Percentiles rank a stretch among this genome's conserved stretches.
Conservation (phyloP, 2,888 invertebrate species). For the Augochlorella aurata region DNA sequence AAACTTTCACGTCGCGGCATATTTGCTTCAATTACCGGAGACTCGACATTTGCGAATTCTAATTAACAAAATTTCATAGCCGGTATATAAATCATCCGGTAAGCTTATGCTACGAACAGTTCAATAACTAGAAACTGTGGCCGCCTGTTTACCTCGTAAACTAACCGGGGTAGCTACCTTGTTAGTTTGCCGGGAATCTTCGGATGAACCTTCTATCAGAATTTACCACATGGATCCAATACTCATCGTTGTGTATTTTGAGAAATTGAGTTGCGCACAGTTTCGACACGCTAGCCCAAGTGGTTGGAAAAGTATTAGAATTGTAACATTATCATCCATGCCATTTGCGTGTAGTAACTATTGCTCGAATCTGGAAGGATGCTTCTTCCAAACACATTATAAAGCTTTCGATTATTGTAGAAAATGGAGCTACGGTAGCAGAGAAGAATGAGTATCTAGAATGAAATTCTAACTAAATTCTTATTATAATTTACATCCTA, state of each 20-base stretch:
- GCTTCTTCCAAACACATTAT: background rate
- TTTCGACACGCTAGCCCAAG: background rate
- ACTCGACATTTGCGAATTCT: conserved; percentile 33
- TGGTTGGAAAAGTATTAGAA: background rate
- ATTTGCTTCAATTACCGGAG: conserved; percentile 27
- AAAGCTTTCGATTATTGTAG: background rate
- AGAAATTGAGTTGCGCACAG: background rate
- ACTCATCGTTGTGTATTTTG: background rate
- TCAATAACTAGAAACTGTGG: conserved; percentile 48
- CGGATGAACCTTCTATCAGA: background rate
- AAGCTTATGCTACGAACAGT: conserved; percentile 19
- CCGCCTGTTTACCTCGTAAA: conserved; percentile 42
- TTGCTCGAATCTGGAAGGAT: background rate
- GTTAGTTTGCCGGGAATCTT: conserved; percentile 18
- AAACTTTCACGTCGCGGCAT: background rate
- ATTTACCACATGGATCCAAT: background rate
- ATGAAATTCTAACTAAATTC: too few species aligned
- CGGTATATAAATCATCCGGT: conserved; percentile 24
- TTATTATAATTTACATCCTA: too few species aligned
- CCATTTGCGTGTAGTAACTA: background rate
- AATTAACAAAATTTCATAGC: conserved; percentile 41
- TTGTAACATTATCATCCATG: background rate
- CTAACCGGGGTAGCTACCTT: conserved; percentile 26
- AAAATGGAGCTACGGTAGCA: too few species aligned
- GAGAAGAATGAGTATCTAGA: too few species aligned